phyloP scores from a whole-genome alignment of 2,888 invertebrate genomes.

The Cataglyphis cursor region DNA sequence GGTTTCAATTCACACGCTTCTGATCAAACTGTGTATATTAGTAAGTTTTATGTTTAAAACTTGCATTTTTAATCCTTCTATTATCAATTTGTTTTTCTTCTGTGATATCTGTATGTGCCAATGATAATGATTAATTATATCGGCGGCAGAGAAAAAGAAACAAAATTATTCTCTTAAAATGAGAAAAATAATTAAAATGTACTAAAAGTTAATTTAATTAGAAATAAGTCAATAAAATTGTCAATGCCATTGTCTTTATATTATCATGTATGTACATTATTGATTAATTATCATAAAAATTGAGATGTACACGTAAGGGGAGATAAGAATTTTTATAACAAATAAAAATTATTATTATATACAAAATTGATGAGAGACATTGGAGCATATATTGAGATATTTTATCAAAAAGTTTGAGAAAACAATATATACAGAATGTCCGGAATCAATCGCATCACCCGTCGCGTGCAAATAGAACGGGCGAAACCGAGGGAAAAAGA shows the following conservation, averaged over 20 bases:
- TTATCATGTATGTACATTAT: neutral
- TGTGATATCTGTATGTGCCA: neutral
- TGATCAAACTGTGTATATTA: neutral
- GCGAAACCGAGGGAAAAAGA: too few species aligned
- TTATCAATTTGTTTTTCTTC: neutral
- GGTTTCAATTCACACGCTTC: neutral
- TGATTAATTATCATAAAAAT: too few species aligned
- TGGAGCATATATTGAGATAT: too few species aligned
- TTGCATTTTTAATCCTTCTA: neutral
- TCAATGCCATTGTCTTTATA: neutral
- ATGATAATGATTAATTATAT: neutral
- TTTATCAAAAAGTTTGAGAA: too few species aligned
- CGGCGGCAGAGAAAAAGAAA: neutral
- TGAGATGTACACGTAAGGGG: too few species aligned
- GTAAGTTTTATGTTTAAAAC: neutral
- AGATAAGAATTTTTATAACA: too few species aligned
- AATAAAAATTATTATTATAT: too few species aligned
- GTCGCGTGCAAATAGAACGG: too few species aligned
- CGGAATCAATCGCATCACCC: too few species aligned
- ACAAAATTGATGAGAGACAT: too few species aligned
- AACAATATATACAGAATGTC: too few species aligned
- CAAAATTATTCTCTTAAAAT: neutral
- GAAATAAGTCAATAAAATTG: neutral
- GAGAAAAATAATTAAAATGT: too few species aligned
- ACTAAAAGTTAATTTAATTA: neutral